Base-by-base conservation (phyloP, 2,888 invertebrate species). In the Callosobruchus maculatus region DNA sequence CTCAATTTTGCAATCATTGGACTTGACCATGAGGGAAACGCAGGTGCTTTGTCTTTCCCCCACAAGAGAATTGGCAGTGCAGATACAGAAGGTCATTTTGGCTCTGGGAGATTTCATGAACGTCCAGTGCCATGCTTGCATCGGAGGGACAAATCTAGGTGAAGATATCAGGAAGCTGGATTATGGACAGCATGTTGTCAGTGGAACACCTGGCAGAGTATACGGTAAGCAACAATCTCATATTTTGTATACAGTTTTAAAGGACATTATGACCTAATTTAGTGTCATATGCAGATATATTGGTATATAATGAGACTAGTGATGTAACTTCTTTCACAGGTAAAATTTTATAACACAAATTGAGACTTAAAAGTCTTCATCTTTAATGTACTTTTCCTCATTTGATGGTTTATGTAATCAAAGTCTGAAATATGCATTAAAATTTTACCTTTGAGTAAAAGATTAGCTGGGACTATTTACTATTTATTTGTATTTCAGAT, bases 101-200 rank as follows among this genome's bases (percentile, higher is more conserved):
- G 97, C 97, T 0, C 88, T 98, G 80, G 97, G 97, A 3, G 99
- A 99, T 87, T 98, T 97, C 87, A 98, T 99, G 98, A 99, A 96
- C 87, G 98, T 99, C 0, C 98, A 98, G 84, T 99, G 99, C 84
- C 99, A 99, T 88, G 95, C 98, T 13, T 99, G 99, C 86, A 99
- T 99, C 86, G 99, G 99, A 77, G 99, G 99, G 30, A 99, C 99
- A 13, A 99, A 98, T 88, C 90, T 99, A 72, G 98, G 98, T 2
- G 99, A 99, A 89, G 99, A 99, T 84, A 98, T 99, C 76, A 92
- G 99, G 72, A 99, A 99, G 86, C 88, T 99, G 75, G 99, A 99
- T 88, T 98, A 98, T 88, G 99, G 99, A 7, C 99, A 99, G 84
- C 99, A 99, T 89, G 97, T 99, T 75, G 98, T 99, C 0, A 98